Evolutionary conservation across 1,140 invertebrate species (phyloP).

Genomic region (Drosophila sp.): DNA sequence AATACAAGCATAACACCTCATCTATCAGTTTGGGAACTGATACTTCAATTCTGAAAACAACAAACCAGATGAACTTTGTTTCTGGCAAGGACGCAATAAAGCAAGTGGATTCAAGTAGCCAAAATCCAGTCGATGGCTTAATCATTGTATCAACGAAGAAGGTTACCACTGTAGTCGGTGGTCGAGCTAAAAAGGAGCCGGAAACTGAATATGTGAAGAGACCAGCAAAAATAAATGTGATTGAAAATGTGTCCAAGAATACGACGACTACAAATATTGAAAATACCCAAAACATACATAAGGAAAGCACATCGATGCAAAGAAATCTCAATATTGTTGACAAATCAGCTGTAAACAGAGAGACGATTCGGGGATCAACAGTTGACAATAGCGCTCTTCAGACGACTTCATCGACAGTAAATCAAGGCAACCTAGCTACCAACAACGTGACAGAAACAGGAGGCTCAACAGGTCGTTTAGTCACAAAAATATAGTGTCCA

Average conservation of each 20-base stretch:
- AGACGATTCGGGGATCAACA: conserved; percentile 46
- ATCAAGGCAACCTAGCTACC: conserved; percentile 26
- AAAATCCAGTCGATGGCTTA: conserved; percentile 86
- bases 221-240: conserved; percentile 76
- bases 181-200: conserved; percentile 75
- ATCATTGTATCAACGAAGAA: conserved; percentile 86
- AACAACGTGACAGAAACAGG: conserved; percentile 35
- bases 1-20: conserved; percentile 87
- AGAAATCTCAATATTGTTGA: conserved; percentile 64
- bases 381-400: conserved; percentile 44
- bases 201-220: conserved; percentile 80
- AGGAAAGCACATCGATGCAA: conserved; percentile 68
- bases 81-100: conserved; percentile 85
- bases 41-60: conserved; percentile 85
- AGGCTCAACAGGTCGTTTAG: conserved; percentile 33
- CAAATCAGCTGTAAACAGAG: conserved; percentile 31
- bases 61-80: conserved; percentile 87
- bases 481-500: conserved; percentile 27
- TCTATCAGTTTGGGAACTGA: conserved; percentile 88
- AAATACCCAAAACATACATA: conserved; percentile 73
- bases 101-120: conserved; percentile 81
- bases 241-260: conserved; percentile 78
- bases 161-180: conserved; percentile 84
- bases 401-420: conserved; percentile 29
- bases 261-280: conserved; percentile 73